Evolutionary conservation across 2,888 invertebrate species (phyloP), one percentile per base, ranked within the genome.

Genomic region (Drosophila paracracens): DNA sequence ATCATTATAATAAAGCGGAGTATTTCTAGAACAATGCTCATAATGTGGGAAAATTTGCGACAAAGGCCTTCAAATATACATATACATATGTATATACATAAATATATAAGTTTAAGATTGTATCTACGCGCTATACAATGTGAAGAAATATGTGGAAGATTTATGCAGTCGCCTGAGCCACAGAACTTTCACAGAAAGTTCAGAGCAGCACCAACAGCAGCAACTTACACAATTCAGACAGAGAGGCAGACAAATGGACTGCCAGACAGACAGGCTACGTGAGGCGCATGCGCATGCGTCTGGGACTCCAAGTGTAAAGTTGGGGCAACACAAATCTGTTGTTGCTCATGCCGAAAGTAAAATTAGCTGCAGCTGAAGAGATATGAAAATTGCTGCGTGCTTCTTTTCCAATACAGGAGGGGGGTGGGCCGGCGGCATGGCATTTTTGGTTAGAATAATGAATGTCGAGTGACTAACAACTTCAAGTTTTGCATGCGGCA

Each of bases 181-280:
- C 74, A 83, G 81, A 88, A 89, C 86, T 83, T 84, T 84, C 86
- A 82, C 89, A 80, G 81, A 83, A 84, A 86, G 83, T 84, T 83
- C 76, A 84, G 77, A 78, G 77, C 48, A 48, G n/a, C 67, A 69
- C 64, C 48, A 60, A 35, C 53, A 54, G 36, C 43, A 56, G 56
- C 59, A 8, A 29, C 16, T 51, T 2, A n/a, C 40, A 60, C 64
- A 61, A 62, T 46, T 56, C 33, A 66, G 38, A 58, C 53, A 29
- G 43, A 10, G 51, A 27, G 35, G 31, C 40, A 7, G 35, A 25
- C 40, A 4, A 52, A 53, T 21, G 4, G 59, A 13, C 33, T 18
- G 33, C 25, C 36, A 27, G 70, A 35, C 43, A 11, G 54, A 51
- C 46, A 6, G 46, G 35, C 13, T 78, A 88, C 90, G 88, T 89